Conservation (phyloP, 2,113 vertebrate genomes). For the Leptodactylus fuscus region DNA sequence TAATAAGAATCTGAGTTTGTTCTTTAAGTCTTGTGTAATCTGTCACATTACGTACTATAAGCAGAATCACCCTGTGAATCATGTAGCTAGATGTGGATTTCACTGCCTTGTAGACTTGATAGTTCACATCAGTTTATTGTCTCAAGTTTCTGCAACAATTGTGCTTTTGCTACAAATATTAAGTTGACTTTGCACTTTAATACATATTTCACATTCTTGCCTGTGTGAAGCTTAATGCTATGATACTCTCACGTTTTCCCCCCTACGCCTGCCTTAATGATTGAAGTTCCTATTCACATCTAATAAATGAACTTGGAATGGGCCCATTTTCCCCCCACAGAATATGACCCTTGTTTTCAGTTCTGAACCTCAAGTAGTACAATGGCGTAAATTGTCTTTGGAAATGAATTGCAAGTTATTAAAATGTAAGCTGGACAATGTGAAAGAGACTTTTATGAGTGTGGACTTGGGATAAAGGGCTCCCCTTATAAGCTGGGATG, state of each 20-base stretch:
- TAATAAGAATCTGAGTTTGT: not conserved
- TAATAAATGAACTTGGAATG: conserved; percentile 25
- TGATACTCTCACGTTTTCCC: conserved; percentile 31
- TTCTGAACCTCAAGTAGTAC: conserved; percentile 1
- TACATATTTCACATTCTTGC: conserved; percentile 42
- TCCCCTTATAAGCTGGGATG: conserved; percentile 1
- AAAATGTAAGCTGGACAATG: conserved; percentile 37
- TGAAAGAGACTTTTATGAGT: conserved; percentile 43
- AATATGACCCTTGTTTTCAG: conserved; percentile 15
- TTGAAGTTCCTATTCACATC: conserved; percentile 34
- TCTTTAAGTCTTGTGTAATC: not conserved
- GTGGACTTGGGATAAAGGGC: conserved; percentile 2
- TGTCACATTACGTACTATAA: not conserved
- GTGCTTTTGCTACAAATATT: conserved; percentile 29
- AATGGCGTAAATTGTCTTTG: conserved; percentile 47
- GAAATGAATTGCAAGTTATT: conserved; percentile 53
- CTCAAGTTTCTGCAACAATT: conserved; percentile 16
- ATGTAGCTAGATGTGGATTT: not conserved
- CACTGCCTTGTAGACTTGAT: not conserved
- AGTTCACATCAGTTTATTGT: not conserved
- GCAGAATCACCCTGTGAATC: too few relatives aligned
- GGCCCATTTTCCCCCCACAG: not conserved
- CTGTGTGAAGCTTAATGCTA: conserved; percentile 27
- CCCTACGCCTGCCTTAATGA: conserved; percentile 34
- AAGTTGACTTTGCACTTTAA: conserved; percentile 15